Evolutionary conservation across 2,888 invertebrate species (phyloP).

Genomic region (Cloeon dipterum): DNA sequence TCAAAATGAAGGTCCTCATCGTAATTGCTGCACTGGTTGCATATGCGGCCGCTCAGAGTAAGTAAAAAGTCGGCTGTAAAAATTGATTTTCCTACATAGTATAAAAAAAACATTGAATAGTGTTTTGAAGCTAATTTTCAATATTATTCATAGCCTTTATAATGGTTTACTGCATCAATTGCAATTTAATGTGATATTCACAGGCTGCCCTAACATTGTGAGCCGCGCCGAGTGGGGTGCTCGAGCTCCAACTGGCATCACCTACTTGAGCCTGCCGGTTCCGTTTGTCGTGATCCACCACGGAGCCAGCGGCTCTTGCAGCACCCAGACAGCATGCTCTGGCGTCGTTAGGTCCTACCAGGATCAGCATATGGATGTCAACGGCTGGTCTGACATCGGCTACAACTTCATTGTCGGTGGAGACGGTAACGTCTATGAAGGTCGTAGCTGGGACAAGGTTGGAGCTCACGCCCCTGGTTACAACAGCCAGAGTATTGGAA

Average conservation of each 20-base stretch:
- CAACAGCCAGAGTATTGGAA: conserved; percentile 22
- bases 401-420: conserved; percentile 25
- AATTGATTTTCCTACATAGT: no score
- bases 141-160: no score
- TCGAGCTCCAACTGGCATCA: conserved; percentile 10
- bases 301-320: conserved; percentile 15
- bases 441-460: conserved; percentile 20
- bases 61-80: no score
- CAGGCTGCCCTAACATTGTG: conserved; percentile 17
- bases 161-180: no score
- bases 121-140: no score
- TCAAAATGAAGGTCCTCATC: no score
- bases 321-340: conserved; percentile 12
- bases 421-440: conserved; percentile 22
- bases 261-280: conserved; percentile 11
- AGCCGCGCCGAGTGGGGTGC: conserved; percentile 31
- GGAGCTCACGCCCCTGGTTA: conserved; percentile 21
- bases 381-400: conserved; percentile 19
- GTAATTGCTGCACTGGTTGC: no score
- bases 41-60: no score
- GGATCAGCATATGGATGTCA: conserved; percentile 16
- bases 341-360: conserved; percentile 16
- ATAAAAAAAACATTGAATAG: no score
- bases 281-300: conserved; percentile 19
- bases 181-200: no score